Base-by-base conservation (phyloP, 1,140 invertebrate genomes). In the Berghia stephanieae region DNA sequence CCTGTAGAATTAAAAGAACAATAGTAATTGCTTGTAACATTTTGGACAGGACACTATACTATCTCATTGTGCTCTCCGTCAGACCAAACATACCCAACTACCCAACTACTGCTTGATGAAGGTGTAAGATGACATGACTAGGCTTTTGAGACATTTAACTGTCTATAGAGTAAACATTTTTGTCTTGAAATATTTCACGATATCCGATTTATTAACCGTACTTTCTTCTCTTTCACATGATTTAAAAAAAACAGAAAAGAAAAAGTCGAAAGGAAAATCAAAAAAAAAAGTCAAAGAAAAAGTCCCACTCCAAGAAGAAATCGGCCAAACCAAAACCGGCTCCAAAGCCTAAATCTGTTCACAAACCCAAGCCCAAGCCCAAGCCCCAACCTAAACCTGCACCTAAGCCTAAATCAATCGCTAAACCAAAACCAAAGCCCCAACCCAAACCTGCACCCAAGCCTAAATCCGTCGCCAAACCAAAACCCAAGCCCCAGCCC, bases 351-450 rank as follows among this genome's bases (percentile, higher is more conserved):
- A 66, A 27, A 27, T 66, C 60, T 16, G 8, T 27, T 21, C 34
- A n/a, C 5, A 66, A 66, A 66, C 24, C 60, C 60, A 24, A 66
- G 40, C 4, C 21, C 18, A 66, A 27, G 27, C 24, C n/a, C 21
- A n/a, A 66, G 40, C 24, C 60, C 40, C n/a, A n/a, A 66, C 60
- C 60, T 10, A 66, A 66, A 66, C n/a, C 60, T 18, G 40, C 34
- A 66, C 4, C 6, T 60, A 24, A 60, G 36, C 57, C 57, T 24
- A 21, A 60, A 21, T 34, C 4, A 24, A 66, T 36, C 10, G 16
- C 34, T 38, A 4, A 66, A 27, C 18, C 21, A 13, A 66, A 27
- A 36, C 18, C 60, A 16, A 66, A 2, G 24, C 40, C 60, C 55
- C 5, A 5, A 6, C 34, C 55, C 34, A 6, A 4, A 60, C 55